Evolutionary conservation across 2,797 vertebrate genomes (phyloP).

Genomic region (Eutrigla gurnardus): DNA sequence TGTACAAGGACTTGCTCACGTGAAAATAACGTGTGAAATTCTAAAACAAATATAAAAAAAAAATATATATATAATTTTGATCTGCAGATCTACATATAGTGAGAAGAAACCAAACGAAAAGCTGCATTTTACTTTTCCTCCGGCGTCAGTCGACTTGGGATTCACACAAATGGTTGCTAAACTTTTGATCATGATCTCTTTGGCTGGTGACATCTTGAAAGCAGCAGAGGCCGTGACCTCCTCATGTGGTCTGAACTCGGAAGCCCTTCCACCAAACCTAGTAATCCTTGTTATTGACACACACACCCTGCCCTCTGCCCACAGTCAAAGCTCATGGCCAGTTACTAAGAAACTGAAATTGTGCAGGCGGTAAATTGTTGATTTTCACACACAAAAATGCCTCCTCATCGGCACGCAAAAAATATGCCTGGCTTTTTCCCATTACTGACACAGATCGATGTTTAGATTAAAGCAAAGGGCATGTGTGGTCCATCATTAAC

Average conservation of each 20-base stretch:
- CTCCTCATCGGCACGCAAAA: background rate
- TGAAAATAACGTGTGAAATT: background rate
- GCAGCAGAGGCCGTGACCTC: background rate
- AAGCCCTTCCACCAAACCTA: background rate
- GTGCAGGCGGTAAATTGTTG: background rate
- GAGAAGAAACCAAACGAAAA: too few species aligned
- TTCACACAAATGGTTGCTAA: background rate
- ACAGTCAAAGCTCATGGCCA: background rate
- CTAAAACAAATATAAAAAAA: too few species aligned
- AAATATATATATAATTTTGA: background rate
- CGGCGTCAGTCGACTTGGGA: background rate
- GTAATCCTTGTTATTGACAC: background rate
- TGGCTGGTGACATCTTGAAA: background rate
- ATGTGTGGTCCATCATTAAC: background rate
- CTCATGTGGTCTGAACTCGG: background rate
- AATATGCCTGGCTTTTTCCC: background rate
- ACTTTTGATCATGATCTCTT: background rate
- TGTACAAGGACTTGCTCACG: background rate
- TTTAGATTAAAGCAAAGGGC: background rate
- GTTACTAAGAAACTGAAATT: background rate
- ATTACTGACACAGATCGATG: background rate
- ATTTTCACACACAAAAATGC: background rate
- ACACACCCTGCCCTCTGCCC: background rate
- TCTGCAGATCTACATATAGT: background rate
- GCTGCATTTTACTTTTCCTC: background rate